Evolutionary conservation across 2,797 vertebrate species (phyloP), one percentile per base, ranked within the genome.

Genomic region (Chaunax sp.): DNA sequence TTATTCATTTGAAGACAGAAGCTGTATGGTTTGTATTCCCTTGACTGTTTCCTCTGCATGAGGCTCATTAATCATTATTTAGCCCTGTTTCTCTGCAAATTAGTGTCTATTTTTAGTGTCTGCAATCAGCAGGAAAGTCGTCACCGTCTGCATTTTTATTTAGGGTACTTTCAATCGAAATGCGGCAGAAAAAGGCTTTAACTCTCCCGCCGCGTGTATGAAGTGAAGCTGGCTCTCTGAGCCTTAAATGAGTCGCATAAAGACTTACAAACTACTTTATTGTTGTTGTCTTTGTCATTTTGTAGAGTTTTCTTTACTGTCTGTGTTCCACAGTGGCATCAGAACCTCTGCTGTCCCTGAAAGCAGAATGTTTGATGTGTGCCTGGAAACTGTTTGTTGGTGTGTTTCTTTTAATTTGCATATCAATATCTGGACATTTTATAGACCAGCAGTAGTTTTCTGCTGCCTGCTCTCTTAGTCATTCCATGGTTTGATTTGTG

Each of bases 401-500:
- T 46, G 47, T 23, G 59, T 55, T 37, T 74, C 33, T 68, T 81
- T 80, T 63, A 1, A 51, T 59, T 86, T 78, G 72, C 37, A 63
- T 68, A 38, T 81, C 57, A 49, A 30, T 68, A 59, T 82, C 14
- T 77, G 41, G 67, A 82, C 57, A 58, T 78, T 83, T 75, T 77
- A 33, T 64, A 72, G 64, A 72, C 54, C 28, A 30, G 74, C 60
- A 64, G 54, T 77, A 51, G 73, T 60, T 47, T 41, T 66, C 38
- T 30, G 22, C 53, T 9, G 68, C 67, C 59, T 69, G 71, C 75
- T 70, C 33, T 77, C 73, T 67, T 64, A 77, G 58, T 87, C 90
- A 91, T 93, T 93, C 90, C 90, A 84, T 82, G 49, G 44, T 82
- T 89, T 83, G 15, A 63, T 90, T 86, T 82, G 77, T 80, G 72